Evolutionary conservation across 2,888 invertebrate genomes (phyloP).

Genomic region (Timema cristinae): DNA sequence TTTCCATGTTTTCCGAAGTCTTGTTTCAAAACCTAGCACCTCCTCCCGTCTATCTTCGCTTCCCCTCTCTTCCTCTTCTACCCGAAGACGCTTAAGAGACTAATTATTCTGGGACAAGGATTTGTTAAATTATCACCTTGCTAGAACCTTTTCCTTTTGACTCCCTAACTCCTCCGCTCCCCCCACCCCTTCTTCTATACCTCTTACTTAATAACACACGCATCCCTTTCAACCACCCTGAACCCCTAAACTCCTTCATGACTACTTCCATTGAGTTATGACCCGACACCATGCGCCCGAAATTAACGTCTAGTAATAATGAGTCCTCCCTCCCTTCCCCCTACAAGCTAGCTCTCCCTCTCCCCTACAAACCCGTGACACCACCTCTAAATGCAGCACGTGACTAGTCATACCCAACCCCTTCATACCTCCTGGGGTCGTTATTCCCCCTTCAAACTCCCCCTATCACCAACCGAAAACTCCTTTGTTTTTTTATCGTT

Average conservation of each 20-base stretch:
- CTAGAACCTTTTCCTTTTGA: constrained; percentile 5
- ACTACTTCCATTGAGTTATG: constrained; percentile 25
- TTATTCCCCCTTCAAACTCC: no score
- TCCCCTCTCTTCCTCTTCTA: neutral
- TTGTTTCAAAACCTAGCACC: neutral
- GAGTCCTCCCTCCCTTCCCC: constrained; percentile 16
- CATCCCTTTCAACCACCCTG: neutral
- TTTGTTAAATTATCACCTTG: constrained; percentile 24
- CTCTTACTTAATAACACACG: neutral
- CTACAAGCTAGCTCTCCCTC: constrained; percentile 1
- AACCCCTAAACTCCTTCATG: neutral
- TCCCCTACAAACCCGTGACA: neutral
- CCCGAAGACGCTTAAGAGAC: constrained; percentile 9
- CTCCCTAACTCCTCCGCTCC: constrained; percentile 19
- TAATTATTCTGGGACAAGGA: constrained; percentile 24
- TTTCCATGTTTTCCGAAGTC: no score
- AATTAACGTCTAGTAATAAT: constrained; percentile 29
- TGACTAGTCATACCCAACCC: no score
- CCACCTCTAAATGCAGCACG: no score
- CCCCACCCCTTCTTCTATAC: constrained; percentile 9
- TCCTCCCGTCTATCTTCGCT: neutral
- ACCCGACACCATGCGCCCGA: constrained; percentile 20
- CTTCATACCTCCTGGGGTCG: no score
- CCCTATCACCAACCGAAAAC: no score
- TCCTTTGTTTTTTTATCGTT: no score